Base-by-base conservation (phyloP, 2,888 invertebrate species). In the Cephonodes hylas region DNA sequence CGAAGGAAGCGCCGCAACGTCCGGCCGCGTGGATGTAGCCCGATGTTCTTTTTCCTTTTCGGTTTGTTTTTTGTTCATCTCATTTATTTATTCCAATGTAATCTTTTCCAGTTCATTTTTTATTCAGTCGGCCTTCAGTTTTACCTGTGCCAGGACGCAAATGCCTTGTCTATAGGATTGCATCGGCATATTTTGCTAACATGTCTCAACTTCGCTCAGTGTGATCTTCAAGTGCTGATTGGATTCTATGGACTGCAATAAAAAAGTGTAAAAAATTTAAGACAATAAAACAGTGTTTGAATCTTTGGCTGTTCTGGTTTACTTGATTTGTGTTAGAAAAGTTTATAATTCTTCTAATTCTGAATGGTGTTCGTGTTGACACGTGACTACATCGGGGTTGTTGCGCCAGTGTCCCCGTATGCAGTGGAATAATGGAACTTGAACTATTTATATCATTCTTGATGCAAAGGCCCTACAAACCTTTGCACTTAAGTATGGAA, bases 71-170 rank as follows among this genome's bases (percentile, higher is more conserved):
- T 92, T 91, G 91, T 93, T 92, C 91, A 90, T 91, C 92, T 92
- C 92, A 92, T 93, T 93, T 93, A 92, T 93, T 92, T 93, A 92
- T 93, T 93, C 93, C 93, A 89, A 91, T 92, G 93, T 93, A 93
- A 93, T 93, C 91, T 92, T 89, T 88, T 90, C 91, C 90, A 91
- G 88, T 85, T 90, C 85, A 86, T 90, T 93, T 93, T 92, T 92
- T 93, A 91, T 91, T 91, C 92, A 93, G 89, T 93, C 90, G 89
- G 88, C 91, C 91, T 91, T 91, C 88, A 90, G 91, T 89, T 82
- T 88, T 93, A 92, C 91, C 91, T 93, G 92, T 88, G 90, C 83
- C 75, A 83, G 86, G 91, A 89, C 89, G 91, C 88, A 81, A 80
- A 81, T 80, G 81, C 71, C 83, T 83, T 80, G 84, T 83, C 79